Conservation (phyloP, 2,888 invertebrate species). For the Stenodera caucasica region DNA sequence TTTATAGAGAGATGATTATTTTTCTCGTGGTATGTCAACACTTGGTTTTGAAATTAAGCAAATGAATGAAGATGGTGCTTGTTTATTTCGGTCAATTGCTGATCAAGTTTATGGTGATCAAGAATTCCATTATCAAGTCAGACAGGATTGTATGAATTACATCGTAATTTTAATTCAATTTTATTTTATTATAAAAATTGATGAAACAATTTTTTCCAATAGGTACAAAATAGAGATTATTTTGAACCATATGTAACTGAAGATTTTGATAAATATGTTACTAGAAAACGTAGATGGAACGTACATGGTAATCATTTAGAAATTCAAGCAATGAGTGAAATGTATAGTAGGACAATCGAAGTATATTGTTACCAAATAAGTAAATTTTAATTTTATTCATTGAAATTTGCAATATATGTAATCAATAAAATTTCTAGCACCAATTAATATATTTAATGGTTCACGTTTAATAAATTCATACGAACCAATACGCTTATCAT, state of each 20-base stretch:
- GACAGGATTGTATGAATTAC: slow-evolving; percentile 87
- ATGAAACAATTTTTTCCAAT: slow-evolving; percentile 34
- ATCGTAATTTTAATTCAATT: slow-evolving; percentile 61
- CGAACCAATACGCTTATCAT: slow-evolving; percentile 80
- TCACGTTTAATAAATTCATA: slow-evolving; percentile 70
- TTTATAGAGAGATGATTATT: slow-evolving; percentile 49
- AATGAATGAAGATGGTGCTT: slow-evolving; percentile 88
- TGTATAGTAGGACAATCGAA: slow-evolving; percentile 85
- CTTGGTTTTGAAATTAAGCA: slow-evolving; percentile 77
- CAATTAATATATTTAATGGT: slow-evolving; percentile 85
- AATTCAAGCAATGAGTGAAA: slow-evolving; percentile 87
- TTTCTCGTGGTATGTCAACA: slow-evolving; percentile 61
- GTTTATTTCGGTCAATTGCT: slow-evolving; percentile 84
- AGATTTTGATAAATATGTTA: slow-evolving; percentile 81
- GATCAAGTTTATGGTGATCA: slow-evolving; percentile 90
- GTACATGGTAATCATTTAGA: slow-evolving; percentile 91
- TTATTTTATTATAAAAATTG: not conserved
- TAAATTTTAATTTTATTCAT: slow-evolving; percentile 46
- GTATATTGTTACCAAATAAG: slow-evolving; percentile 78
- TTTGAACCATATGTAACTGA: slow-evolving; percentile 89
- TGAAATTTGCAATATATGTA: not conserved
- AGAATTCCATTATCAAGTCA: slow-evolving; percentile 81
- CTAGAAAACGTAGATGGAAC: slow-evolving; percentile 74
- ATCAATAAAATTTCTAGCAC: slow-evolving; percentile 60
- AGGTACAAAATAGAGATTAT: slow-evolving; percentile 84